Percentiles rank a stretch among this genome's conserved stretches.
phyloP scores from a whole-genome alignment of 2,113 vertebrate species.

The Oreamnos americanus region DNA sequence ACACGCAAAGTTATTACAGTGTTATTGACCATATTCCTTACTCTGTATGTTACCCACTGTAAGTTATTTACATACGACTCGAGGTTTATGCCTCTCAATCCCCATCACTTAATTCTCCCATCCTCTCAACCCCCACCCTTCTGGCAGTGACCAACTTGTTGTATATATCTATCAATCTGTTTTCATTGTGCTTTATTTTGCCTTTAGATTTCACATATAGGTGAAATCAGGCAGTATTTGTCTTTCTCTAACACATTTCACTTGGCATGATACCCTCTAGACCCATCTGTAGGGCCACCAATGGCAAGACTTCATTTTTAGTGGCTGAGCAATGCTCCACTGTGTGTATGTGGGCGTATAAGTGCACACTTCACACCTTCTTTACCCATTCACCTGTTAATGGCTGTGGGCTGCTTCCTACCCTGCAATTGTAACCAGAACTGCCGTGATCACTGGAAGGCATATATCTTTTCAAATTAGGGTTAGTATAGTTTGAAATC shows the following conservation, averaged over 20 bases:
- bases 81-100: neutral
- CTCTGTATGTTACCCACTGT: neutral
- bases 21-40: no score
- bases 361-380: neutral
- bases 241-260: neutral
- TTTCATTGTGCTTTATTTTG: neutral
- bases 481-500: neutral
- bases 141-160: neutral
- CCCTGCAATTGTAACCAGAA: neutral
- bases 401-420: neutral
- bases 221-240: neutral
- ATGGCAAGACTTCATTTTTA: neutral
- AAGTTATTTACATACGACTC: neutral
- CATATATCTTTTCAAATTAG: neutral
- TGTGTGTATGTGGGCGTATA: neutral
- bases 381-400: neutral
- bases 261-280: neutral
- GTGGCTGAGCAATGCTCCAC: neutral
- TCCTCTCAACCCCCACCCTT: neutral
- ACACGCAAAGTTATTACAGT: neutral
- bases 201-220: neutral
- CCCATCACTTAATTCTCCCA: neutral
- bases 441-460: neutral
- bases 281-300: neutral
- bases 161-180: neutral